Evolutionary conservation across 1,140 invertebrate genomes (phyloP).

Genomic region (Drosophila rhopaloa): DNA sequence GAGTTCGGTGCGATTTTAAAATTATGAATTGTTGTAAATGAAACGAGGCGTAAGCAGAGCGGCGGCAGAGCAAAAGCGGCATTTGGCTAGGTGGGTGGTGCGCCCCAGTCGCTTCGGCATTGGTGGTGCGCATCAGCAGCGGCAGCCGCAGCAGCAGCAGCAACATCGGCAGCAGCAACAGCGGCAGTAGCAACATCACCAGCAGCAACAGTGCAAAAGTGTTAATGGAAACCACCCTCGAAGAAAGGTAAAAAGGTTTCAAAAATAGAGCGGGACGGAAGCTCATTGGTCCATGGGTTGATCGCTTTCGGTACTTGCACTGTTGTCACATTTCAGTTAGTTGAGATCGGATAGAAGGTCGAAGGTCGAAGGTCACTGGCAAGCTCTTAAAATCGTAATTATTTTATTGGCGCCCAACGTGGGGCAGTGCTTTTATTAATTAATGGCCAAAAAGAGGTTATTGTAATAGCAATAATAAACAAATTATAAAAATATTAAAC

Average conservation of each 20-base stretch:
- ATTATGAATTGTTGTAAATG: conserved; percentile 80
- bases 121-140: conserved; percentile 65
- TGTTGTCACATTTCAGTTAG: not conserved
- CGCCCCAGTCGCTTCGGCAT: conserved; percentile 35
- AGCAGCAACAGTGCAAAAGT: conserved; percentile 27
- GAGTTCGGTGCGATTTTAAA: conserved; percentile 74
- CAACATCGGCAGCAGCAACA: conserved; percentile 12
- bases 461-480: no score
- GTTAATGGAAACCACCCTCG: conserved; percentile 50
- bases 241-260: conserved; percentile 7
- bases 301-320: not conserved
- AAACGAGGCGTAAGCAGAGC: conserved; percentile 62
- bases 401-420: conserved; percentile 7
- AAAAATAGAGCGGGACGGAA: conserved; percentile 1
- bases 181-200: conserved; percentile 24
- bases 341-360: not conserved
- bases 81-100: conserved; percentile 40
- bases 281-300: not conserved
- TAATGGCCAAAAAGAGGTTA: not conserved
- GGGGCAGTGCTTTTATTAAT: not conserved
- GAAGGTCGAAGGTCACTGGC: no score
- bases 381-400: not conserved
- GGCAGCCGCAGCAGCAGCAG: conserved; percentile 20
- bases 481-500: no score
- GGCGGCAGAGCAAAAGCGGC: conserved; percentile 12